phyloP scores from a whole-genome alignment of 1,140 invertebrate species.

The Anastatus disparis region DNA sequence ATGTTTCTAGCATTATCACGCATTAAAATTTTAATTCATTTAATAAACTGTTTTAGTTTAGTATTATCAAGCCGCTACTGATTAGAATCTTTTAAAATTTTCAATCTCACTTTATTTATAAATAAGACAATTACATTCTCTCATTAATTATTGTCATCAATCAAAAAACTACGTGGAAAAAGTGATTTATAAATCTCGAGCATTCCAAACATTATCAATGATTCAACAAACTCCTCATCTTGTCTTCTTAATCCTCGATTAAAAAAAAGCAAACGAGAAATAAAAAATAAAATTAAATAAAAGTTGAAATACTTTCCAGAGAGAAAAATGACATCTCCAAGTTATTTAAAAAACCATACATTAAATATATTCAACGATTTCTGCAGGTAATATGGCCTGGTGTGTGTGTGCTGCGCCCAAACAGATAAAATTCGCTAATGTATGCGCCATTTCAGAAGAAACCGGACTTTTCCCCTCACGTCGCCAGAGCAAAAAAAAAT shows the following conservation, averaged over 20 bases:
- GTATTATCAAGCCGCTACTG: too few relatives aligned
- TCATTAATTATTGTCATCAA: neutral
- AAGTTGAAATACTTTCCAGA: neutral
- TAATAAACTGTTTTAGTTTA: too few relatives aligned
- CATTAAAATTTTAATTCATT: too few relatives aligned
- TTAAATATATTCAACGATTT: slow-evolving; percentile 35
- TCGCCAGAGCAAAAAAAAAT: neutral
- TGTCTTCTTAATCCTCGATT: too few relatives aligned
- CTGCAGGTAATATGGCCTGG: too few relatives aligned
- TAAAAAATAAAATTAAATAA: neutral
- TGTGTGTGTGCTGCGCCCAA: neutral
- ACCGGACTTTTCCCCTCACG: slow-evolving; percentile 18
- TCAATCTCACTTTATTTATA: too few relatives aligned
- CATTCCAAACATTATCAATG: neutral
- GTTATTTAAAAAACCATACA: slow-evolving; percentile 11
- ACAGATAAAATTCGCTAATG: slow-evolving; percentile 33
- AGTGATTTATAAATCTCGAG: slow-evolving; percentile 2
- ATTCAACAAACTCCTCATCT: neutral
- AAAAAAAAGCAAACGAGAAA: neutral
- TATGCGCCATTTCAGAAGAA: slow-evolving; percentile 33
- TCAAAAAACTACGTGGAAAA: neutral
- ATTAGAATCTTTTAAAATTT: too few relatives aligned
- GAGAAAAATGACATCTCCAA: slow-evolving; percentile 1
- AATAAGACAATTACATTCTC: too few relatives aligned
- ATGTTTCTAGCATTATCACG: too few relatives aligned